Conservation (phyloP, 1,140 invertebrate species). For the Heterodera carotae region DNA sequence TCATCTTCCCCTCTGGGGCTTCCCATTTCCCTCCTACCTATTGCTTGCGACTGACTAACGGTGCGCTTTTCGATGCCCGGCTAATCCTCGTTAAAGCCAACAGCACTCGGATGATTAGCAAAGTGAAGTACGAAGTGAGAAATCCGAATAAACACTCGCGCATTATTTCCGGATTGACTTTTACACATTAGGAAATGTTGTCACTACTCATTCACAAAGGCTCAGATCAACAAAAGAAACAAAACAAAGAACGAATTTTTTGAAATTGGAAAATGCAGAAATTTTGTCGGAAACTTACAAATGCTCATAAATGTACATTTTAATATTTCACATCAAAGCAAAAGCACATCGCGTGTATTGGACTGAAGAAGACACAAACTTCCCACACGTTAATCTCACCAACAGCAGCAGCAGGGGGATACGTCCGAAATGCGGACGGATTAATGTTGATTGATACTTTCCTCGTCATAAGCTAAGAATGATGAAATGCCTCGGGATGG, state of each 20-base stretch:
- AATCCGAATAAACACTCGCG: not conserved
- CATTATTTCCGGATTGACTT: not conserved
- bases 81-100: not conserved
- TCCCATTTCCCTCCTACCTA: not conserved
- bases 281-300: not conserved
- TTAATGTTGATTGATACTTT: not conserved
- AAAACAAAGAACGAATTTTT: no score
- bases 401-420: not conserved
- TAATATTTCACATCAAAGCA: no score
- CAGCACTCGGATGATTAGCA: not conserved
- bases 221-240: no score
- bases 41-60: not conserved
- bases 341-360: not conserved
- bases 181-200: not conserved
- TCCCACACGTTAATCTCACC: not conserved
- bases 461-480: not conserved
- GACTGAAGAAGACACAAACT: not conserved
- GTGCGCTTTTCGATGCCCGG: not conserved
- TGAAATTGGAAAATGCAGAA: no score
- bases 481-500: not conserved
- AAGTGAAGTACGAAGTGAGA: not conserved
- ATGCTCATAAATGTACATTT: not conserved
- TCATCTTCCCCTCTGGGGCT: not conserved
- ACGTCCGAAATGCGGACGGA: not conserved
- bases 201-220: no score